A percentile compares a stretch with the other conserved stretches of the same genome.
Conservation (phyloP, 2,113 vertebrate species). For the Dicentrarchus labrax region DNA sequence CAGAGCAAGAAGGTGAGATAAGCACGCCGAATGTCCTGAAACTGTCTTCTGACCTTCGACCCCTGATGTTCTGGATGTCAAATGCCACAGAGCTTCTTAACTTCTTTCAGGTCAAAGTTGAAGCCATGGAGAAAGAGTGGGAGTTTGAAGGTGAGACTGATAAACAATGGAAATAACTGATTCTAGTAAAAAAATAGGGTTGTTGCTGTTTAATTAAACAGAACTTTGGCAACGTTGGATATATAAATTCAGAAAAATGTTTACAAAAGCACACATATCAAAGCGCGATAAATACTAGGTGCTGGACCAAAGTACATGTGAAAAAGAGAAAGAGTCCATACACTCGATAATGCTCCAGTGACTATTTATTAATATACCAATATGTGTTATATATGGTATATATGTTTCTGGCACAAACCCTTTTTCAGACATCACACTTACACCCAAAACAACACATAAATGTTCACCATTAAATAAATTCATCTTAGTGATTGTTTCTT, state of each 20-base stretch:
- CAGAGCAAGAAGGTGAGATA: conserved; percentile 84
- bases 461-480: not conserved
- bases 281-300: too few species aligned
- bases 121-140: conserved; percentile 92
- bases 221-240: conserved; percentile 3
- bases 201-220: not conserved
- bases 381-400: too few species aligned
- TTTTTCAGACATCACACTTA: too few species aligned
- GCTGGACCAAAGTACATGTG: too few species aligned
- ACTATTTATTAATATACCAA: too few species aligned
- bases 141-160: conserved; percentile 90
- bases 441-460: too few species aligned
- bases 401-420: too few species aligned
- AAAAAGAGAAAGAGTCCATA: too few species aligned
- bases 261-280: too few species aligned
- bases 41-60: conserved; percentile 90
- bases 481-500: conserved; percentile 28
- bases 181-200: not conserved
- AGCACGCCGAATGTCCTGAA: conserved; percentile 85
- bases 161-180: conserved; percentile 9
- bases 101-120: conserved; percentile 92
- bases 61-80: conserved; percentile 95
- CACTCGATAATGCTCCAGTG: too few species aligned
- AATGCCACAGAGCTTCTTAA: conserved; percentile 95
- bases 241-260: too few species aligned